These are phyloP conservation scores for Redunca redunca DNA, from an alignment of 2,113 vertebrate species.

Conservation along the genomic window DNA sequence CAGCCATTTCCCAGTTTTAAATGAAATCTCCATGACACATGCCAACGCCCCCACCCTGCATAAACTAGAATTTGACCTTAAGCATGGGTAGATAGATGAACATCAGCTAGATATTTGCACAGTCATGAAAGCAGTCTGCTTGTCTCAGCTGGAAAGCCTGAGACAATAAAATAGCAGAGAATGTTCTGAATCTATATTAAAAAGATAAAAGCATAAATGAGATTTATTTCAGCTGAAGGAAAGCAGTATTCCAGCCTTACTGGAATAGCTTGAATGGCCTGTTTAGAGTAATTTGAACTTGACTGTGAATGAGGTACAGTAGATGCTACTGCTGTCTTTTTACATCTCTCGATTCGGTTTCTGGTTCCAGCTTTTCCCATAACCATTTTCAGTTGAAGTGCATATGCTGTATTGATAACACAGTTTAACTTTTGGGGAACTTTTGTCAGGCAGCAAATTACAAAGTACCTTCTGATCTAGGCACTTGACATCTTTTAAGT, in stretches of 20 bases:
- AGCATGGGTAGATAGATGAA: background rate
- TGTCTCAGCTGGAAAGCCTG: background rate
- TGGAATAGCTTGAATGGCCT: background rate
- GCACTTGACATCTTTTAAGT: background rate
- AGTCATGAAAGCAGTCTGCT: background rate
- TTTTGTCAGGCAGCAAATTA: background rate
- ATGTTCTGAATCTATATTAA: background rate
- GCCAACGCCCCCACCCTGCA: accelerated
- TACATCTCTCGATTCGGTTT: background rate
- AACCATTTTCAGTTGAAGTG: background rate
- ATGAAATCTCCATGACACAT: background rate
- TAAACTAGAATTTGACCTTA: background rate
- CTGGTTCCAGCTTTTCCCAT: background rate
- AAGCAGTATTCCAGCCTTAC: background rate
- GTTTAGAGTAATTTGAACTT: background rate
- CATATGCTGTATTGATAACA: background rate
- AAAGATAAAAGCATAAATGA: background rate
- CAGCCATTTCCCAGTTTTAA: background rate
- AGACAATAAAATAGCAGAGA: background rate
- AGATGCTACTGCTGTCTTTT: background rate
- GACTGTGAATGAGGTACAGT: background rate
- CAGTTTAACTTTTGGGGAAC: background rate
- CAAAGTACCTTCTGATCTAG: background rate
- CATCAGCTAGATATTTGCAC: background rate
- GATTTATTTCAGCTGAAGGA: background rate